Conservation (phyloP, 2,888 invertebrate genomes). For the Malthinus seriepunctatus region DNA sequence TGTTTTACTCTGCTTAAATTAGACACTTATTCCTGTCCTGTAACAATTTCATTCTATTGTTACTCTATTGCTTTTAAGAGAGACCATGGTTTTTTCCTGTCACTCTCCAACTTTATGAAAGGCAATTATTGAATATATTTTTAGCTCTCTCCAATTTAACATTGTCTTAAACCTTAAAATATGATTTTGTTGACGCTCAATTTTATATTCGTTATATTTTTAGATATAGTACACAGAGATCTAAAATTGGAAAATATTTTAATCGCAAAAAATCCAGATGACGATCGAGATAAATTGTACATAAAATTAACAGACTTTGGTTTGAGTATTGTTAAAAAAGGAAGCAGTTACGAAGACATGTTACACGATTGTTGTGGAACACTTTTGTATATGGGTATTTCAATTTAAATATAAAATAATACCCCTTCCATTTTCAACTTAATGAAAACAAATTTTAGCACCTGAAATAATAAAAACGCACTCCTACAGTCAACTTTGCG, state of each 20-base stretch:
- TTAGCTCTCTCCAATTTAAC: not conserved
- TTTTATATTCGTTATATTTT: constrained; percentile 7
- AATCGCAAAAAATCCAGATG: constrained; percentile 55
- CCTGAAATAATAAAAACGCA: constrained; percentile 60
- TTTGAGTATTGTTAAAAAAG: constrained; percentile 58
- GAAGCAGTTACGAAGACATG: constrained; percentile 58
- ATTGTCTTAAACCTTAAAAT: too few species aligned
- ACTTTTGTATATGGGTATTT: constrained; percentile 59
- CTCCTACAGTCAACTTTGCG: constrained; percentile 62
- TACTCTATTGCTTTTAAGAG: too few species aligned
- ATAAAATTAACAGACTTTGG: constrained; percentile 65
- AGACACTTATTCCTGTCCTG: too few species aligned
- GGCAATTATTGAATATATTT: not conserved
- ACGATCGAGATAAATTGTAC: constrained; percentile 54
- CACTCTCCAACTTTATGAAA: too few species aligned
- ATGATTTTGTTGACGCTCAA: too few species aligned
- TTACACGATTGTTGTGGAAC: constrained; percentile 62
- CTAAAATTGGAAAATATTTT: constrained; percentile 58
- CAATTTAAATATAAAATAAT: not conserved
- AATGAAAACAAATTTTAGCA: constrained; percentile 46
- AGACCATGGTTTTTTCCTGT: too few species aligned
- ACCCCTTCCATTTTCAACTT: not conserved
- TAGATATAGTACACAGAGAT: constrained; percentile 58
- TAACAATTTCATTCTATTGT: too few species aligned
- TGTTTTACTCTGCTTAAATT: too few species aligned